Conservation (phyloP, 1,140 invertebrate genomes). For the Ceratoteleas bidentatus region DNA sequence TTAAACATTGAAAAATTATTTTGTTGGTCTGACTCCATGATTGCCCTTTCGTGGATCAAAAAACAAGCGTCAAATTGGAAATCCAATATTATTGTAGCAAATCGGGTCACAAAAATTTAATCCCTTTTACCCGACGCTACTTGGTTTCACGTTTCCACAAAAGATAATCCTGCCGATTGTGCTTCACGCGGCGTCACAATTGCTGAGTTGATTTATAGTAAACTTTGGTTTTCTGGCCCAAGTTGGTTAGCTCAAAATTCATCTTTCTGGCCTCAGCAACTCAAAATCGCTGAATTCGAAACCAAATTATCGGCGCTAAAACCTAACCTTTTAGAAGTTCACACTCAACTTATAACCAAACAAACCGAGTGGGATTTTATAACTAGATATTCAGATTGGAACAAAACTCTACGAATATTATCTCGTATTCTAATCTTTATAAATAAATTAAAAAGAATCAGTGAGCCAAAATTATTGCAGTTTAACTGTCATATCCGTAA, state of each 20-base stretch:
- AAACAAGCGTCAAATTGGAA: constrained; percentile 37
- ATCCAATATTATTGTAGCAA: constrained; percentile 54
- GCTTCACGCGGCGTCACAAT: not conserved
- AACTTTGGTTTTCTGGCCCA: not conserved
- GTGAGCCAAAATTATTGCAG: not conserved
- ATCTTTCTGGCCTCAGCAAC: not conserved
- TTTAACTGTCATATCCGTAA: not conserved
- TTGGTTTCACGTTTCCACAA: too few species aligned
- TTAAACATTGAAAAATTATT: too few species aligned
- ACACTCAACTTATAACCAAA: not conserved
- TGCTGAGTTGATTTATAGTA: not conserved
- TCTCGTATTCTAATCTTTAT: too few species aligned
- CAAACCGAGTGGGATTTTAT: too few species aligned
- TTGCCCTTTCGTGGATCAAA: constrained; percentile 69
- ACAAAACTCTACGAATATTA: too few species aligned
- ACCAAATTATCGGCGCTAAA: too few species aligned
- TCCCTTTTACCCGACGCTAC: not conserved
- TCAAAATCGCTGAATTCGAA: too few species aligned
- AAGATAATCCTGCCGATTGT: not conserved
- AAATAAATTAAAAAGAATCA: not conserved
- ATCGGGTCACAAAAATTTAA: constrained; percentile 62
- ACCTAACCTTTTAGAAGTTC: too few species aligned
- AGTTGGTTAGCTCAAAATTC: not conserved
- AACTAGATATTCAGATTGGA: too few species aligned
- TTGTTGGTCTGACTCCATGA: constrained; percentile 71